Evolutionary conservation across 2,888 invertebrate genomes (phyloP), one percentile per base, ranked within the genome.

Genomic region (Melieria picta): DNA sequence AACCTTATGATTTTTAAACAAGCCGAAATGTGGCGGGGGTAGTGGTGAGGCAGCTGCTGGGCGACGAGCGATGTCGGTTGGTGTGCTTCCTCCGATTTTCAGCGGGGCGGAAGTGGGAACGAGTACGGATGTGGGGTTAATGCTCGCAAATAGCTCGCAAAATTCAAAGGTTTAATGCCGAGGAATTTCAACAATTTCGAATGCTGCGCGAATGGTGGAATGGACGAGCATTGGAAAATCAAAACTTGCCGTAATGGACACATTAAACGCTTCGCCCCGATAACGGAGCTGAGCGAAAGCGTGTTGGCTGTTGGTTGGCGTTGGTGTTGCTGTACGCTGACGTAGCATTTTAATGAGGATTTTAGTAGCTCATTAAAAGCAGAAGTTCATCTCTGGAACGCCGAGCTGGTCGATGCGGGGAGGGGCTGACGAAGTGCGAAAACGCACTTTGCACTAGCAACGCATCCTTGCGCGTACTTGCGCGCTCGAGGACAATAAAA

Each of bases 301-400:
- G 30, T 30, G 30, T 30, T 30, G 30, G 30, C 30, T 30, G 30
- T 30, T 30, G 30, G 30, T 30, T 30, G 30, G 30, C 30, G 30
- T 30, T 30, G 30, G 30, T 30, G 30, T 30, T 30, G 30, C 6
- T 10, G 9, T 9, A 60, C 43, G 50, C 11, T 10, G 42, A 60
- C 10, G 30, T 16, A 48, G 45, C 30, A 43, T 11, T 60, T 9
- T 13, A 47, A 60, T 46, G 58, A 60, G 60, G 58, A 65, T 81
- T 81, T 81, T 82, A 81, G 82, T 82, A 82, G 82, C 81, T 81
- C 82, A 81, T 81, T 81, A 81, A 81, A 81, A 81, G 61, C 30
- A 82, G 82, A 82, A 81, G 82, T 82, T 81, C 81, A 81, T 81
- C 81, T 82, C 62, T n/a, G 10, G 52, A 5, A 52, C 9, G 13